phyloP scores from a whole-genome alignment of 2,113 vertebrate genomes.

The Syrmaticus mikado region DNA sequence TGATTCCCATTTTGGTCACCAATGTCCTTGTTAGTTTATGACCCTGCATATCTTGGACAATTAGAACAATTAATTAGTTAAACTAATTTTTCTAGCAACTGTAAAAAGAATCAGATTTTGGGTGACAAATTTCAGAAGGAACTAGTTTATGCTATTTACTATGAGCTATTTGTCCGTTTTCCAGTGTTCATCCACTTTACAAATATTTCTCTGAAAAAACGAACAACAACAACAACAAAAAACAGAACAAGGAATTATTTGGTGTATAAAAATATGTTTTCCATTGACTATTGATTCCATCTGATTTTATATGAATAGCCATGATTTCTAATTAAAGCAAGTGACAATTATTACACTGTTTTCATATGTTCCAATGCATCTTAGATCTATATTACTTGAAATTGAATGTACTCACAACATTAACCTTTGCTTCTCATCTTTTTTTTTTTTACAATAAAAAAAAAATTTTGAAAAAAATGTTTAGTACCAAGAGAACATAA shows the following conservation, averaged over 20 bases:
- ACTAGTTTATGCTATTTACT: background rate
- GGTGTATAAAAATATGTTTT: background rate
- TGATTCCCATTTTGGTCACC: background rate
- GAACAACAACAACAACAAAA: too few species aligned
- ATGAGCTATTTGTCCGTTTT: background rate
- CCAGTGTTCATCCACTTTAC: background rate
- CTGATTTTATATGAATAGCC: background rate
- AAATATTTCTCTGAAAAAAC: background rate
- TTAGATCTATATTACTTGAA: background rate
- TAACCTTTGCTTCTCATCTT: background rate
- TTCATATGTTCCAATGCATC: background rate
- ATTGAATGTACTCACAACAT: background rate
- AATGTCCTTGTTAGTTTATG: background rate
- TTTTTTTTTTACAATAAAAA: background rate
- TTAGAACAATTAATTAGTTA: background rate
- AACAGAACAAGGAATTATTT: background rate
- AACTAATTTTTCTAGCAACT: background rate
- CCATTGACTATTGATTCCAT: background rate
- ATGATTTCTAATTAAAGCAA: conserved; percentile 19
- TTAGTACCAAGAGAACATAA: conserved; percentile 32
- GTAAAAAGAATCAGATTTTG: background rate
- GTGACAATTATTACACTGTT: background rate
- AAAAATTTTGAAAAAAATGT: background rate
- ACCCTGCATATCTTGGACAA: background rate
- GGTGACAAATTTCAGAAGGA: background rate